Evolutionary conservation across 2,797 vertebrate genomes (phyloP).

Genomic region (Astyanax mexicanus): DNA sequence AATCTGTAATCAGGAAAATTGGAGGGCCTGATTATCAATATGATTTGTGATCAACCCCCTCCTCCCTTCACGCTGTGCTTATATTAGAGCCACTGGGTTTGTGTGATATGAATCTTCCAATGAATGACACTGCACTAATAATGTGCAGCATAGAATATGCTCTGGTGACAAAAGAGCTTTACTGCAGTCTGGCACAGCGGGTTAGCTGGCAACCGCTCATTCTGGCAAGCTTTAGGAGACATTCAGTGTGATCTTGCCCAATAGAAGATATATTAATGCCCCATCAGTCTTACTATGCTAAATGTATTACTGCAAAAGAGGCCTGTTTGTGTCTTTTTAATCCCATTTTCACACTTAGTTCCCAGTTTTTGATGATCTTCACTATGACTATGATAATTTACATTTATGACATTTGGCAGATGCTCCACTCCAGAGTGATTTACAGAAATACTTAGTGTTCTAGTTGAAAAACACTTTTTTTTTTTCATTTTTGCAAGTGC

Average conservation of each 20-base stretch:
- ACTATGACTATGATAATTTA: background rate
- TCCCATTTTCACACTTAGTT: background rate
- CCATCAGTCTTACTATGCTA: background rate
- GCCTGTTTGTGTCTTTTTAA: background rate
- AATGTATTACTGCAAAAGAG: background rate
- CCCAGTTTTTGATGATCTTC: background rate
- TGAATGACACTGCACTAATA: conserved; percentile 2
- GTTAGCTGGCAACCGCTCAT: background rate
- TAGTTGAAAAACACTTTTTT: background rate
- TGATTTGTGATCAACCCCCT: conserved; percentile 17
- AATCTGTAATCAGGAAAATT: conserved; percentile 26
- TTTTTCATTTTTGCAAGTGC: background rate
- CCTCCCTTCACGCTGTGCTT: background rate
- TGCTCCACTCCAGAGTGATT: background rate
- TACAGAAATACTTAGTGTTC: background rate
- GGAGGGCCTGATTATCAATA: conserved; percentile 27
- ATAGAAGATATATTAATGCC: background rate
- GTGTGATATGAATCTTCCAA: conserved; percentile 16
- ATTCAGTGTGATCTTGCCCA: background rate
- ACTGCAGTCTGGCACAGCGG: background rate
- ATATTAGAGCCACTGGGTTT: conserved; percentile 17
- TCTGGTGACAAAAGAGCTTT: background rate
- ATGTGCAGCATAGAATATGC: background rate
- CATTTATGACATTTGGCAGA: background rate
- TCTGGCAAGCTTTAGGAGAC: background rate